Conservation (phyloP, 2,888 invertebrate species). For the Leucophenga maculata region DNA sequence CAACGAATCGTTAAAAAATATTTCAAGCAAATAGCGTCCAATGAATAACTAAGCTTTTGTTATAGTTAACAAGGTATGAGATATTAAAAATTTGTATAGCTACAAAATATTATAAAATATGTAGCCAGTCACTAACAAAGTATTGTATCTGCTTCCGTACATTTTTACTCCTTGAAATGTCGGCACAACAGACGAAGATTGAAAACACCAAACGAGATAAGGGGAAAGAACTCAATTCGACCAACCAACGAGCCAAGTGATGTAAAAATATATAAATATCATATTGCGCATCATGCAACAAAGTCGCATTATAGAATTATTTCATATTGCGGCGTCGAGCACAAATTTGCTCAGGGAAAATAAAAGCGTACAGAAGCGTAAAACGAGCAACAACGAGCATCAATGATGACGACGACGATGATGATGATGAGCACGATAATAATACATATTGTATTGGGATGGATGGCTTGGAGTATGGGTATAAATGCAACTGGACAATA, state of each 20-base stretch:
- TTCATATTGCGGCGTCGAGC: conserved; percentile 10
- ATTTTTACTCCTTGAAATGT: not conserved
- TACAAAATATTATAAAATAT: no score
- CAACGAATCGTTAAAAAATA: no score
- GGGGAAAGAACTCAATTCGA: not conserved
- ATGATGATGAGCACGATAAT: conserved; percentile 12
- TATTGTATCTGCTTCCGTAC: no score
- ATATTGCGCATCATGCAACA: conserved; percentile 47
- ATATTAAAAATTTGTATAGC: not conserved
- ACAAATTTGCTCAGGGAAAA: conserved; percentile 14
- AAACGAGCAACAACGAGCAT: conserved; percentile 25
- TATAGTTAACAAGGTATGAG: not conserved
- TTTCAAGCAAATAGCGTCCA: no score
- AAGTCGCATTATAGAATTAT: conserved; percentile 27
- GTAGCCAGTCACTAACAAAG: no score
- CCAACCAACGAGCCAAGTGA: not conserved
- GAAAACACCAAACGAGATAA: conserved; percentile 12
- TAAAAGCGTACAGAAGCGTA: conserved; percentile 11
- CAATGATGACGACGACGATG: conserved; percentile 7
- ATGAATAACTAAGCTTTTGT: no score
- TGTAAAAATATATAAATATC: conserved; percentile 60
- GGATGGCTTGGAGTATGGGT: not conserved
- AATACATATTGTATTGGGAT: conserved; percentile 4
- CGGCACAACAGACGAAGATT: not conserved
- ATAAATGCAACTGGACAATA: conserved; percentile 33